phyloP scores from a whole-genome alignment of 2,888 invertebrate species.

The Caenorhabditis macrosperma region DNA sequence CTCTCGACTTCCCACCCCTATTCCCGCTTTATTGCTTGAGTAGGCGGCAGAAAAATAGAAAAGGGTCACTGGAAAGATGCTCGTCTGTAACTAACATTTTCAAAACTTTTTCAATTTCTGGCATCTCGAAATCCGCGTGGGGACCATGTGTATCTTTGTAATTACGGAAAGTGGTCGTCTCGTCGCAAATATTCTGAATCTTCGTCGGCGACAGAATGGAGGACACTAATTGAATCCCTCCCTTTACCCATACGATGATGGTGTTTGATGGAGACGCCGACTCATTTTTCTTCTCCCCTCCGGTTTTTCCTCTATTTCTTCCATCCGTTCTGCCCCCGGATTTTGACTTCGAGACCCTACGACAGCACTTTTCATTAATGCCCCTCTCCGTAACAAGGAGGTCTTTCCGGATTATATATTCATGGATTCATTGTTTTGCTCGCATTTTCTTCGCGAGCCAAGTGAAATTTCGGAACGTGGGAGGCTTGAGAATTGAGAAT shows the following conservation, averaged over 20 bases:
- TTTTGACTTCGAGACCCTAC: background rate
- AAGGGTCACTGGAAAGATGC: background rate
- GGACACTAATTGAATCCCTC: conserved; percentile 51
- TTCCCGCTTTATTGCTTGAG: conserved; percentile 28
- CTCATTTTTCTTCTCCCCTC: conserved; percentile 12
- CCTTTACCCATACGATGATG: conserved; percentile 36
- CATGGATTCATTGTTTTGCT: conserved; percentile 14
- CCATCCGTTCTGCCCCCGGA: background rate
- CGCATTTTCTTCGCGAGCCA: background rate
- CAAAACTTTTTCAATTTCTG: too few relatives aligned
- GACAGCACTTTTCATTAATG: background rate
- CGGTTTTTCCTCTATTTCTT: background rate
- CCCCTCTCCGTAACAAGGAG: background rate
- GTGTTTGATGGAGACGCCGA: conserved; percentile 50
- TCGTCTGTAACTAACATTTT: background rate
- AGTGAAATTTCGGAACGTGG: background rate
- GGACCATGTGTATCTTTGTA: conserved; percentile 17
- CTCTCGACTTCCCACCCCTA: conserved; percentile 29
- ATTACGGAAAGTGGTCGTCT: conserved; percentile 51
- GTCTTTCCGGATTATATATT: conserved; percentile 2
- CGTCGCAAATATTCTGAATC: conserved; percentile 32
- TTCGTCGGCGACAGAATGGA: conserved; percentile 32
- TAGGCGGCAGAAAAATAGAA: background rate
- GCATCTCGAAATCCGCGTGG: background rate
- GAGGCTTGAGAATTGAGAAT: conserved; percentile 13